A percentile compares a stretch with the other conserved stretches of the same genome.
Evolutionary conservation across 2,113 vertebrate genomes (phyloP).

Genomic region (Melanocharis versteri): DNA sequence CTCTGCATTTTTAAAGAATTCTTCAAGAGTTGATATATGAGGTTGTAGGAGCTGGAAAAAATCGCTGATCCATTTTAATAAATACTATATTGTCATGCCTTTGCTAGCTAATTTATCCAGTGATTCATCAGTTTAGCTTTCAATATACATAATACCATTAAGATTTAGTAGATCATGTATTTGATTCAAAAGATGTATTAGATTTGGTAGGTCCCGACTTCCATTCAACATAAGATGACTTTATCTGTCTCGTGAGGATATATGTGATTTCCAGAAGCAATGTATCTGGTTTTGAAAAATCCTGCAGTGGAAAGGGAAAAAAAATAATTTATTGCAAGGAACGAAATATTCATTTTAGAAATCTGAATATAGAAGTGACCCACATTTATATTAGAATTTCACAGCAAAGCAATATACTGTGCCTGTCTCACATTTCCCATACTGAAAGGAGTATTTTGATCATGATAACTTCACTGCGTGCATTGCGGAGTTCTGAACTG

Average conservation of each 20-base stretch:
- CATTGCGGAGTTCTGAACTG: neutral
- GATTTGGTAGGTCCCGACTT: conserved; percentile 15
- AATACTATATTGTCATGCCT: conserved; percentile 19
- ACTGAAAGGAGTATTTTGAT: conserved; percentile 4
- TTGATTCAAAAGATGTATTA: conserved; percentile 38
- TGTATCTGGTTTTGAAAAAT: conserved; percentile 24
- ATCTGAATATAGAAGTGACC: neutral
- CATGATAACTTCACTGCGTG: neutral
- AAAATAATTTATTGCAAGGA: neutral
- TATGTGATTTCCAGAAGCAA: conserved; percentile 26
- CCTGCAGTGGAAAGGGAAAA: neutral
- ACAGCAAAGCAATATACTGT: neutral
- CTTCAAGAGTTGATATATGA: neutral
- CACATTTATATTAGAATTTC: conserved; percentile 17
- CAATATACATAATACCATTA: conserved; percentile 22
- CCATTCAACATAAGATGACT: conserved; percentile 16
- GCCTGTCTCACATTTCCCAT: neutral
- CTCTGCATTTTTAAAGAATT: neutral
- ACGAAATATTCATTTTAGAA: conserved; percentile 24
- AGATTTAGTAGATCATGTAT: conserved; percentile 53
- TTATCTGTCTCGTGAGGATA: conserved; percentile 29
- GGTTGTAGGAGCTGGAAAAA: neutral
- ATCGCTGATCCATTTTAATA: conserved; percentile 16
- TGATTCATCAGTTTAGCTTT: conserved; percentile 42
- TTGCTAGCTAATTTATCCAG: conserved; percentile 40